phyloP scores from a whole-genome alignment of 1,140 invertebrate genomes.

The Belonocnema kinseyi region DNA sequence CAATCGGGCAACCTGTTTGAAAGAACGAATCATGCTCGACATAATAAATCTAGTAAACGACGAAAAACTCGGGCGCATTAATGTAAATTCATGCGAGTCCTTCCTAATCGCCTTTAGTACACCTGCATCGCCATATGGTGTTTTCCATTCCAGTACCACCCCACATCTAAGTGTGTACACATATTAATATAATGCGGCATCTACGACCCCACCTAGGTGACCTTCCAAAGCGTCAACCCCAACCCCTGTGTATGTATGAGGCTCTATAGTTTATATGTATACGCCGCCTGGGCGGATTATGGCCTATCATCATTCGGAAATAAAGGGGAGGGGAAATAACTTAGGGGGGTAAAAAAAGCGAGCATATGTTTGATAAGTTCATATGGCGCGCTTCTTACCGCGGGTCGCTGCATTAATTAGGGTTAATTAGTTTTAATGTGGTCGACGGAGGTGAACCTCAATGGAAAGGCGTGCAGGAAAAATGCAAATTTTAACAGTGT shows the following conservation, averaged over 20 bases:
- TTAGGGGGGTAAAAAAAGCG: slow-evolving; percentile 53
- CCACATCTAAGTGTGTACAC: slow-evolving; percentile 39
- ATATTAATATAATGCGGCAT: slow-evolving; percentile 54
- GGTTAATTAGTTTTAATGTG: slow-evolving; percentile 45
- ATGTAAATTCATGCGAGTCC: slow-evolving; percentile 73
- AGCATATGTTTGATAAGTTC: slow-evolving; percentile 71
- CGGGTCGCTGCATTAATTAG: slow-evolving; percentile 50
- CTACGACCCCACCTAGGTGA: slow-evolving; percentile 60
- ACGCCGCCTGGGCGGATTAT: slow-evolving; percentile 69
- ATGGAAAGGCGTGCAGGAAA: too few relatives aligned
- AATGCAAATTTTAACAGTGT: too few relatives aligned
- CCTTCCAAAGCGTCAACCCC: slow-evolving; percentile 60
- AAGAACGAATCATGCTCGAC: slow-evolving; percentile 63
- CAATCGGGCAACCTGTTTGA: slow-evolving; percentile 45
- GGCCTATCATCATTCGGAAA: slow-evolving; percentile 72
- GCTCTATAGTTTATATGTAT: slow-evolving; percentile 37
- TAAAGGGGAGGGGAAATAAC: slow-evolving; percentile 54
- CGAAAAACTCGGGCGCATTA: slow-evolving; percentile 68
- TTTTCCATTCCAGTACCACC: slow-evolving; percentile 65
- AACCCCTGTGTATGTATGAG: slow-evolving; percentile 63
- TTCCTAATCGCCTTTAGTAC: slow-evolving; percentile 72
- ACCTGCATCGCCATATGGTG: slow-evolving; percentile 75
- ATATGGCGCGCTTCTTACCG: slow-evolving; percentile 50
- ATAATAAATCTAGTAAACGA: slow-evolving; percentile 73
- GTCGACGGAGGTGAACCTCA: neutral